phyloP scores from a whole-genome alignment of 2,888 invertebrate species.

The Steinernema hermaphroditum region DNA sequence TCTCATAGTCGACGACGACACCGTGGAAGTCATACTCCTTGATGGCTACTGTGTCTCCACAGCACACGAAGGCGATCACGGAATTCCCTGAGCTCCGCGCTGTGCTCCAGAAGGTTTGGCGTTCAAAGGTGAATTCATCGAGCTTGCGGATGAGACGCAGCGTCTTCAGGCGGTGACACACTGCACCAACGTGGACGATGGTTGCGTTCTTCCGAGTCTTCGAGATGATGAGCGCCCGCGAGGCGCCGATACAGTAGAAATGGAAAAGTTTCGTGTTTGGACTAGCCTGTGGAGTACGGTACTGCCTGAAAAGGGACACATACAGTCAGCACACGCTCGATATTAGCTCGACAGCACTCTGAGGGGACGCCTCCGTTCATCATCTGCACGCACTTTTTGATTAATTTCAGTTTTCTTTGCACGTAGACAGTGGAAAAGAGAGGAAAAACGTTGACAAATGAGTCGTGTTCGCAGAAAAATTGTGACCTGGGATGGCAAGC shows the following conservation, averaged over 20 bases:
- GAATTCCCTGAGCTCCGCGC: not conserved
- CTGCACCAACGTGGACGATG: not conserved
- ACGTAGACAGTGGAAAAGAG: not conserved
- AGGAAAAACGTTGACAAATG: not conserved
- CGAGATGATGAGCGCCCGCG: not conserved
- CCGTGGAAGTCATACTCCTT: not conserved
- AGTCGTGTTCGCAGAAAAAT: too few species aligned
- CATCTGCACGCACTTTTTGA: not conserved
- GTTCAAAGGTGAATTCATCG: not conserved
- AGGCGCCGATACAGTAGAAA: not conserved
- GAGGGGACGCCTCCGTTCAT: not conserved
- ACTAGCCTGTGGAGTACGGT: not conserved
- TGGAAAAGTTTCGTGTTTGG: not conserved
- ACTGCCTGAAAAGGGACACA: not conserved
- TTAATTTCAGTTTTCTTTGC: constrained; percentile 18
- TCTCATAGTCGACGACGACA: not conserved
- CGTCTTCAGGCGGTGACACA: not conserved
- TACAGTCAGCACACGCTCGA: too few species aligned
- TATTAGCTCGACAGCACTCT: not conserved
- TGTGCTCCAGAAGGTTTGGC: not conserved
- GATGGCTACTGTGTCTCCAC: not conserved
- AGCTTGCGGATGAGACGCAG: not conserved
- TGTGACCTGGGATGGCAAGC: too few species aligned
- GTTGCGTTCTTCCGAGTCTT: not conserved
- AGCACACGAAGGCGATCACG: not conserved